A percentile compares a stretch with the other conserved stretches of the same genome.
Conservation (phyloP, 1,140 invertebrate species). For the Panagrolaimus sp. region DNA sequence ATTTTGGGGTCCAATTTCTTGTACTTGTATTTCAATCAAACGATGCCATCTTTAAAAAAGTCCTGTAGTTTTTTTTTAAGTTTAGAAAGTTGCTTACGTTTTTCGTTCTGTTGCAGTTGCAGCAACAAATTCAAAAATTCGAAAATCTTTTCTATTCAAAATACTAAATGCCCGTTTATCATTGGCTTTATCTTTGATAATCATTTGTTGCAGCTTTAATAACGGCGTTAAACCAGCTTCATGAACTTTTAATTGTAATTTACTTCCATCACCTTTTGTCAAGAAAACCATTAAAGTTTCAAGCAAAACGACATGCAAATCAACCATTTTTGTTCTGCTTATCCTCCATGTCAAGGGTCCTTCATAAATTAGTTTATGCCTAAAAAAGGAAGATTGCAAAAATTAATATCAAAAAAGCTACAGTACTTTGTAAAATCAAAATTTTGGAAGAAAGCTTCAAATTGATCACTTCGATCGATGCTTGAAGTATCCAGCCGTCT, state of each 20-base stretch:
- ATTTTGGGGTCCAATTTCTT: constrained; percentile 11
- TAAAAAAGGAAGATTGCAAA: constrained; percentile 65
- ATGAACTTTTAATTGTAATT: constrained; percentile 66
- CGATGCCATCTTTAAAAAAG: constrained; percentile 38
- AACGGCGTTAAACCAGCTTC: constrained; percentile 39
- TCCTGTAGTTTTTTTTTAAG: constrained; percentile 5
- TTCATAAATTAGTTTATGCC: constrained; percentile 76
- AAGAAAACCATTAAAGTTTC: constrained; percentile 80
- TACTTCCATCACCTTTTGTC: constrained; percentile 80
- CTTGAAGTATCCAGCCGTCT: constrained; percentile 72
- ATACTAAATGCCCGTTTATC: constrained; percentile 81
- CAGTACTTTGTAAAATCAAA: constrained; percentile 66
- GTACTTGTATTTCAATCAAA: constrained; percentile 40
- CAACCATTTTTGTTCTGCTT: constrained; percentile 70
- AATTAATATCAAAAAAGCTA: too few relatives aligned
- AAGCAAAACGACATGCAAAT: constrained; percentile 78
- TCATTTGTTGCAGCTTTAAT: constrained; percentile 42
- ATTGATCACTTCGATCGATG: constrained; percentile 22
- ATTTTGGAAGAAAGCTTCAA: constrained; percentile 35
- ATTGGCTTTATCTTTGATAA: constrained; percentile 54
- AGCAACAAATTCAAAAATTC: constrained; percentile 81
- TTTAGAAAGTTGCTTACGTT: constrained; percentile 55
- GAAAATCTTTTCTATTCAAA: constrained; percentile 73
- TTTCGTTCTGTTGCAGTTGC: constrained; percentile 73
- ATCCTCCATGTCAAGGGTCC: constrained; percentile 73